phyloP scores from a whole-genome alignment of 2,888 invertebrate species.

The Watsonalla binaria region DNA sequence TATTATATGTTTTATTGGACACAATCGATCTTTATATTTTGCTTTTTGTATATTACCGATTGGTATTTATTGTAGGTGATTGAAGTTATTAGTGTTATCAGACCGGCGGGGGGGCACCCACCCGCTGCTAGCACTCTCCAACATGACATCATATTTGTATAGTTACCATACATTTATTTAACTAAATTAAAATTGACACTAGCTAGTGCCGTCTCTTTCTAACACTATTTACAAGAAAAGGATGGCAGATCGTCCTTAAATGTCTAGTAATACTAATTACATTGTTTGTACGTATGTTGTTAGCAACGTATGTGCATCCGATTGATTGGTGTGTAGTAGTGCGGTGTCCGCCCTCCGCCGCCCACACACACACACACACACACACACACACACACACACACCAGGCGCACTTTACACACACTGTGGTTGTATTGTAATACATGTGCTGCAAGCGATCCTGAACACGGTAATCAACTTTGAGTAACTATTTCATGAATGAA shows the following conservation, averaged over 20 bases:
- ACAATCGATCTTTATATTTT: conserved; percentile 39
- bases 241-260: background rate
- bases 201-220: background rate
- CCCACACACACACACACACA: no score
- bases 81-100: conserved; percentile 1
- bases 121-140: background rate
- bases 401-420: no score
- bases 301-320: background rate
- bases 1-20: conserved; percentile 53
- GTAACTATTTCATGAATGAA: no score
- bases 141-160: no score
- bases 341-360: no score
- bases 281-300: background rate
- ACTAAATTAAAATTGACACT: no score
- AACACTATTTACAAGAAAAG: background rate
- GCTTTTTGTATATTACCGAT: conserved; percentile 40
- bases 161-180: no score
- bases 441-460: no score
- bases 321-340: background rate
- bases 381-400: no score
- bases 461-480: no score
- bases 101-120: background rate
- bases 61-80: conserved; percentile 6
- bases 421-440: no score
- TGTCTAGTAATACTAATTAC: no score